These are phyloP conservation scores for Ateles fusciceps DNA, from an alignment of 2,797 vertebrate species.

Conservation along the genomic window DNA sequence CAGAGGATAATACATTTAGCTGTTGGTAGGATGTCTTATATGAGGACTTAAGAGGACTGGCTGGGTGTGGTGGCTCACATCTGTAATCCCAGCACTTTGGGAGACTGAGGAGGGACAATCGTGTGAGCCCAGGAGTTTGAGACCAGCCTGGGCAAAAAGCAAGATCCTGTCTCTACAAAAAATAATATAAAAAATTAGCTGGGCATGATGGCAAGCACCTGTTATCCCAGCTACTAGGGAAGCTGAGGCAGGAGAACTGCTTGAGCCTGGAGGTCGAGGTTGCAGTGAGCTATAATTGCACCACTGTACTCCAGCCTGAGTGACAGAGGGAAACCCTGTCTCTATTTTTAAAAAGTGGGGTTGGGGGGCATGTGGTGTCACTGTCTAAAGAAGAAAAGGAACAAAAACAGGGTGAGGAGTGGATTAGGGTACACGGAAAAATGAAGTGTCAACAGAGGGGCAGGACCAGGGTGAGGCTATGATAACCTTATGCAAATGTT, in stretches of 20 bases:
- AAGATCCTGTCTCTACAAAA: neutral
- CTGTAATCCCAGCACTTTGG: neutral
- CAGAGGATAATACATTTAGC: neutral
- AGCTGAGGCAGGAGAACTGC: neutral
- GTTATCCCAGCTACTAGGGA: neutral
- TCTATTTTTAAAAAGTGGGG: neutral
- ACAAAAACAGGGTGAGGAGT: neutral
- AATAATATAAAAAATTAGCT: neutral
- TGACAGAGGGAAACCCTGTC: neutral
- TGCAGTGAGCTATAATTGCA: neutral
- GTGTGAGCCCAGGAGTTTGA: neutral
- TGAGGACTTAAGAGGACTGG: neutral
- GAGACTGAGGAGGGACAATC: neutral
- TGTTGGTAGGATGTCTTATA: neutral
- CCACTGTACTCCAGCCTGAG: neutral
- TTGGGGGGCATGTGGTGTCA: neutral
- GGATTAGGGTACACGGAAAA: neutral
- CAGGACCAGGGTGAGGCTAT: neutral
- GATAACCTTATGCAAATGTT: neutral
- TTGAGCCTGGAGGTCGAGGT: neutral
- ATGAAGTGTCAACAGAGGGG: neutral
- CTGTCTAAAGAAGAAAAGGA: neutral
- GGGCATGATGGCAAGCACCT: neutral
- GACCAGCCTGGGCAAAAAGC: neutral
- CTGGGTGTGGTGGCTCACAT: neutral